Conservation (phyloP, 2,888 invertebrate species). For the Eupithecia insigniata region DNA sequence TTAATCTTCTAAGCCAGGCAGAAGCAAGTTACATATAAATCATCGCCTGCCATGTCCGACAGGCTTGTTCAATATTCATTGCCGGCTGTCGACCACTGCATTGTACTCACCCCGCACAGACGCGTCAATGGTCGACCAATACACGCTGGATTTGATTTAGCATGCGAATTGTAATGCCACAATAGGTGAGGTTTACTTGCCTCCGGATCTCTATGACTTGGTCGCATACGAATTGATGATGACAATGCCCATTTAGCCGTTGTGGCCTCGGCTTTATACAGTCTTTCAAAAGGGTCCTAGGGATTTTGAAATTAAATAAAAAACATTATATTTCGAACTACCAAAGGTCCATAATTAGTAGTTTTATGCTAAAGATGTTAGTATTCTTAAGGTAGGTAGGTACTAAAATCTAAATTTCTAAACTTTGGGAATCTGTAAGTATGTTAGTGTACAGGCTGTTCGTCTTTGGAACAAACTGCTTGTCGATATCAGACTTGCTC, state of each 20-base stretch:
- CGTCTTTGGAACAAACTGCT: too few relatives aligned
- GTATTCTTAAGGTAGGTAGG: too few relatives aligned
- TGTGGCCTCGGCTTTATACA: not conserved
- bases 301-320: too few relatives aligned
- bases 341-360: too few relatives aligned
- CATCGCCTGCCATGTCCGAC: conserved; percentile 29
- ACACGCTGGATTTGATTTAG: conserved; percentile 60
- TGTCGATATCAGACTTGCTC: too few relatives aligned
- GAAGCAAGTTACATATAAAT: conserved; percentile 20
- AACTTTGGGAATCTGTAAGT: too few relatives aligned
- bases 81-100: conserved; percentile 20
- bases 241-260: not conserved
- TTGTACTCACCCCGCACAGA: conserved; percentile 23
- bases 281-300: too few relatives aligned
- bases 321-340: too few relatives aligned
- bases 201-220: not conserved
- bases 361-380: too few relatives aligned
- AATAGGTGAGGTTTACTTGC: conserved; percentile 20
- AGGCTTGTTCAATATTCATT: conserved; percentile 36
- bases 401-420: too few relatives aligned
- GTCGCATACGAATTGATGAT: not conserved
- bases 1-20: not conserved
- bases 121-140: conserved; percentile 48
- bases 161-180: conserved; percentile 37
- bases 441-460: too few relatives aligned